phyloP scores from a whole-genome alignment of 2,113 vertebrate genomes.

The Cisticola juncidis region DNA sequence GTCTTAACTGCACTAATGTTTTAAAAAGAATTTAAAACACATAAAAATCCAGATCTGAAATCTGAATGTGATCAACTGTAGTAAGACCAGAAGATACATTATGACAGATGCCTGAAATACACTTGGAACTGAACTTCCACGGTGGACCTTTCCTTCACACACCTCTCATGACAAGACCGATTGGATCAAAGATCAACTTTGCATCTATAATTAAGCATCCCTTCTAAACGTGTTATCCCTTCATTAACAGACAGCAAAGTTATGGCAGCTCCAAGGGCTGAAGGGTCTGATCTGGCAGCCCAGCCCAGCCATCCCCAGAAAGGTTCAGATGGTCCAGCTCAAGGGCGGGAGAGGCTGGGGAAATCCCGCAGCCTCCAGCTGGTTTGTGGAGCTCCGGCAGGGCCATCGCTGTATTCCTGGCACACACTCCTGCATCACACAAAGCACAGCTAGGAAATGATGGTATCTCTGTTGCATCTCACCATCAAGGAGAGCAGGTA shows the following conservation, averaged over 20 bases:
- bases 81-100: not conserved
- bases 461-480: conserved; percentile 20
- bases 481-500: conserved; percentile 5
- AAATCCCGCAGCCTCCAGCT: conserved; percentile 29
- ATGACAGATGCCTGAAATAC: not conserved
- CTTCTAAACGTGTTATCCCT: not conserved
- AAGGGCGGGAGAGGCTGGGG: not conserved
- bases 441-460: conserved; percentile 31
- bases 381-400: conserved; percentile 28
- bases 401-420: conserved; percentile 42
- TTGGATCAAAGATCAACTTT: not conserved
- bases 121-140: not conserved
- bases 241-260: not conserved
- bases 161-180: not conserved
- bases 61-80: not conserved
- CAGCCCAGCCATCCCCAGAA: not conserved
- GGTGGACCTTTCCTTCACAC: not conserved
- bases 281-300: not conserved
- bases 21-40: not conserved
- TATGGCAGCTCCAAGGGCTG: not conserved
- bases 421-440: conserved; percentile 42
- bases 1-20: not conserved
- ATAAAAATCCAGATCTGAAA: not conserved
- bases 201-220: not conserved
- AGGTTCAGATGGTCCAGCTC: conserved; percentile 36